Base-by-base conservation (phyloP, 2,888 invertebrate species). In the Gandaritis pyraliata region DNA sequence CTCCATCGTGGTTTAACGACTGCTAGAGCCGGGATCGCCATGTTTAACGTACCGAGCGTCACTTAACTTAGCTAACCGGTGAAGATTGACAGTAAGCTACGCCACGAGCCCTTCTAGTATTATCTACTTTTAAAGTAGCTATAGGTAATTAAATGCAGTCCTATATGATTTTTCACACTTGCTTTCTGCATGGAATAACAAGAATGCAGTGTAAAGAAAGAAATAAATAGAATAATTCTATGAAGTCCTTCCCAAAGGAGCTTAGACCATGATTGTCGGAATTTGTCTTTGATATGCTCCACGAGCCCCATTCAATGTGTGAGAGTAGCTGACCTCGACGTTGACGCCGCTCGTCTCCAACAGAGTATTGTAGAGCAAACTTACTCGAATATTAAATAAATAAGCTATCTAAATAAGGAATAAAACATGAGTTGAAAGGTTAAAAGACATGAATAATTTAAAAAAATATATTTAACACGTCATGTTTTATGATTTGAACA, bases 221-320 rank as follows among this genome's bases (percentile, higher is more conserved):
- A 43, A 43, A 16, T 43, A 43, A 43, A 43, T 16, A 23, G 30
- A 41, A 59, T 36, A 36, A 49, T 50, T 45, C 43, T 16, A 46
- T 30, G 13, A 47, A 55, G n/a, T 46, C 29, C 36, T 55, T 48
- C 18, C 23, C 29, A 54, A 50, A 49, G 38, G 30, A 58, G 54
- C 54, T 58, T 50, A 57, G 39, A 45, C 39, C 16, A 2, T 15
- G 18, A 56, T 53, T 16, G 39, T 46, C 39, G 43, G 30, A 62
- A 61, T 61, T 47, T 58, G 6, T 54, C 65, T 69, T 69, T 69
- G 65, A 63, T 66, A 69, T 51, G 61, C 59, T 64, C 52, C 47
- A 65, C 58, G 52, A 58, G 63, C 54, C 52, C 65, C 60, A 64
- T 66, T 61, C 64, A 64, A 65, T 53, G 66, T 71, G 67, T 68